Evolutionary conservation across 2,888 invertebrate species (phyloP), one percentile per base, ranked within the genome.

Genomic region (Drosophila pegasa): DNA sequence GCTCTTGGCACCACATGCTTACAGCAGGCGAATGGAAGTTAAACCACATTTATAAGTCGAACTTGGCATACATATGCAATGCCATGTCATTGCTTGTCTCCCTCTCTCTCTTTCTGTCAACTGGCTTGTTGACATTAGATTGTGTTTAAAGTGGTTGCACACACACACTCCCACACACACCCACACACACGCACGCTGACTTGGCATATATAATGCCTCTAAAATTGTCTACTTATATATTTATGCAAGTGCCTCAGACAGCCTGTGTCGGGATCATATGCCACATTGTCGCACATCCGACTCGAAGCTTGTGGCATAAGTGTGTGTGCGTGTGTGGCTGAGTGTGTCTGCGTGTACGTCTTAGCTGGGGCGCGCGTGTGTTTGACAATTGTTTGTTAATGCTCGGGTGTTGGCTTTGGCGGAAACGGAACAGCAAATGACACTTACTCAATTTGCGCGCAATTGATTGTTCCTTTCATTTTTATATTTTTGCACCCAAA

Each of bases 11-110:
- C 43, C 80, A 63, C 75, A 87, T 71, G 54, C 74, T 61, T 62
- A 47, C 78, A 52, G 60, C 67, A 78, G 85, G 78, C 89, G 79
- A 89, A 81, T 78, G 76, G 83, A 83, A 89, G 83, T 68, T 78
- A 87, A 84, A 75, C 83, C 86, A 72, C 83, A 84, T 82, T 89
- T 88, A 89, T 84, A 84, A 85, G 83, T 75, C 89, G 64, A 68
- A 52, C 62, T 56, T 68, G 72, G 59, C 74, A 54, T 50, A 71
- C 62, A 68, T 70, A 65, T 74, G 73, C 78, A 69, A 61, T 69
- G 51, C 20, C 33, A 50, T 50, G 66, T 67, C 54, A 55, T 41
- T 37, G 57, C 52, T 47, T 50, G 37, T 41, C 33, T n/a, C 35
- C 25, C 14, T 31, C 41, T 65, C 48, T 33, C 62, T 40, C 48